Base-by-base conservation (phyloP, 2,888 invertebrate genomes). In the Heliothis peltigera region DNA sequence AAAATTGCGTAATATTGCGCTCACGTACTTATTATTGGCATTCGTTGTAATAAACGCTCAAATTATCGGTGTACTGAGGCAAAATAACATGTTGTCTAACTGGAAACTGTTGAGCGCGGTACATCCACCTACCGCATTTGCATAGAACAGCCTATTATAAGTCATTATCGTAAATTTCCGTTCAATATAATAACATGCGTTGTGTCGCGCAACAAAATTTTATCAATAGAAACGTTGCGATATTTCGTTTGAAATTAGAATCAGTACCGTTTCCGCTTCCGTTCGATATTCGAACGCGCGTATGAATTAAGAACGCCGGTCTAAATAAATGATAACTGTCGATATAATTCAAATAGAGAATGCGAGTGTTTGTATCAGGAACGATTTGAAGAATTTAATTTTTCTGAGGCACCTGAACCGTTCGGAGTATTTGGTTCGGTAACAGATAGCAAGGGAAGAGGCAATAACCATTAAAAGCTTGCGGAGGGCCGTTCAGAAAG, bases 261-360 rank as follows among this genome's bases (percentile, higher is more conserved):
- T 94, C 94, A 92, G 92, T 92, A 92, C 91, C 85, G 93, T 92
- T 91, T 94, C 95, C 95, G 93, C 89, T 94, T 95, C 95, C 95
- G 94, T 93, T 94, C 94, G 92, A 94, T 94, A 94, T 92, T 94
- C 84, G 87, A 90, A 91, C 74, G 83, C 84, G 86, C 79, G 85
- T 87, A 88, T 82, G 89, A 93, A 94, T 94, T 94, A 94, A 89
- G 92, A 93, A 86, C 91, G 87, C 62, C 87, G 88, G 79, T 90
- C 89, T 83, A 87, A 89, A 90, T 89, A 83, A 78, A 84, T 87
- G 89, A 92, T 91, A 91, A 90, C 88, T 84, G 84, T 81, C 84
- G 78, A 85, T 85, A 83, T 78, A 69, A 71, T 83, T 78, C 35
- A 67, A 72, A 75, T 72, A 56, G 44, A 62, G 73, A 75, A 70